Conservation (phyloP, 2,888 invertebrate genomes). For the Cheilosia soror region DNA sequence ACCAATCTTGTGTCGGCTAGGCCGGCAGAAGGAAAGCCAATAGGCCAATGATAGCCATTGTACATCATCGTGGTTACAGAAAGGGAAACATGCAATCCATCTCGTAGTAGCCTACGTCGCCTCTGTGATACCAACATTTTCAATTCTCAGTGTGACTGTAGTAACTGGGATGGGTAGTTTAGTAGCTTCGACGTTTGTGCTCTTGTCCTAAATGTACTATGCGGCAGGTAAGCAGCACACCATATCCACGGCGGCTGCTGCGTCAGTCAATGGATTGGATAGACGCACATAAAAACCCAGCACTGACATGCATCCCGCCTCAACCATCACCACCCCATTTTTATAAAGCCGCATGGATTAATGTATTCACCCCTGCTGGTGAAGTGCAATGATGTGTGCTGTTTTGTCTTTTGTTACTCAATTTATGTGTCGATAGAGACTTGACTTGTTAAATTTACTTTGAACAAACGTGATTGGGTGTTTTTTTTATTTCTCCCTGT, state of each 20-base stretch:
- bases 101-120: background rate
- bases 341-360: conserved; percentile 45
- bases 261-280: conserved; percentile 42
- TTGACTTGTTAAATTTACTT: conserved; percentile 32
- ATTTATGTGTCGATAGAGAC: conserved; percentile 27
- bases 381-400: conserved; percentile 67
- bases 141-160: conserved; percentile 20
- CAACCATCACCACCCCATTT: conserved; percentile 51
- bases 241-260: conserved; percentile 15
- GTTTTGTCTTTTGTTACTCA: conserved; percentile 62
- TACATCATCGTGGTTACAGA: conserved; percentile 13
- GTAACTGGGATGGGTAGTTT: conserved; percentile 1
- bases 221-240: conserved; percentile 2
- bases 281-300: conserved; percentile 17
- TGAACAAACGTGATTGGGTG: background rate
- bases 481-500: too few species aligned
- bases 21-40: conserved; percentile 12
- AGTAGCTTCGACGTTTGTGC: background rate
- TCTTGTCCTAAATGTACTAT: conserved; percentile 44
- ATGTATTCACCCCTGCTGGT: conserved; percentile 66
- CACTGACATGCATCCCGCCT: conserved; percentile 55
- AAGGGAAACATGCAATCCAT: conserved; percentile 19
- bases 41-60: conserved; percentile 35
- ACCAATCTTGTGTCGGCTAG: conserved; percentile 12
- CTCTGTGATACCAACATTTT: background rate